Conservation (phyloP, 2,888 invertebrate species). For the Mayetiola destructor region DNA sequence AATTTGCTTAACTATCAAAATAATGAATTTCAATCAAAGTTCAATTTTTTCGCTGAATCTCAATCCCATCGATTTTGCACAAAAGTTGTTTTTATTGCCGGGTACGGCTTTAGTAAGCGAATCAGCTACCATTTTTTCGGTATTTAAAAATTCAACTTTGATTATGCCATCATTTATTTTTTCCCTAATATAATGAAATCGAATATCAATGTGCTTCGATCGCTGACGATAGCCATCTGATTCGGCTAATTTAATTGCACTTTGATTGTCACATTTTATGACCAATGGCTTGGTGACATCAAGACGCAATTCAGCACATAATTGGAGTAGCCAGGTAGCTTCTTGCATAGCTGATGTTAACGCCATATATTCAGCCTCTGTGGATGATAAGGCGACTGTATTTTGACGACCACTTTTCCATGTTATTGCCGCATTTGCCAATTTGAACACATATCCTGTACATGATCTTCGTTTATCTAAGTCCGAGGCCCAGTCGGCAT, state of each 20-base stretch:
- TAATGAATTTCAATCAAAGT: too few species aligned
- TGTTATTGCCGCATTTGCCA: background rate
- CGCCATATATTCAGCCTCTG: background rate
- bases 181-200: background rate
- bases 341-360: background rate
- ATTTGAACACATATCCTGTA: background rate
- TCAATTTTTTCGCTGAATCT: too few species aligned
- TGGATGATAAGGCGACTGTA: background rate
- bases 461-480: slow-evolving; percentile 9
- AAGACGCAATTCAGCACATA: background rate
- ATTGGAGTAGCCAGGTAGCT: background rate
- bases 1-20: too few species aligned
- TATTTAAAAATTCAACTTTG: background rate
- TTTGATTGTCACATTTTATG: slow-evolving; percentile 1
- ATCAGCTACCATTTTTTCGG: background rate
- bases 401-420: background rate
- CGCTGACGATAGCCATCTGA: background rate
- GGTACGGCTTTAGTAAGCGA: background rate
- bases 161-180: background rate
- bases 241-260: background rate
- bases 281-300: background rate
- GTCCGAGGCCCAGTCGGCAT: slow-evolving; percentile 13
- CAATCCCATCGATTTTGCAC: background rate
- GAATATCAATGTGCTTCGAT: slow-evolving; percentile 1
- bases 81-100: background rate